These are phyloP conservation scores for Geotrupes spiniger DNA, from an alignment of 2,888 invertebrate genomes.

Conservation along the genomic window DNA sequence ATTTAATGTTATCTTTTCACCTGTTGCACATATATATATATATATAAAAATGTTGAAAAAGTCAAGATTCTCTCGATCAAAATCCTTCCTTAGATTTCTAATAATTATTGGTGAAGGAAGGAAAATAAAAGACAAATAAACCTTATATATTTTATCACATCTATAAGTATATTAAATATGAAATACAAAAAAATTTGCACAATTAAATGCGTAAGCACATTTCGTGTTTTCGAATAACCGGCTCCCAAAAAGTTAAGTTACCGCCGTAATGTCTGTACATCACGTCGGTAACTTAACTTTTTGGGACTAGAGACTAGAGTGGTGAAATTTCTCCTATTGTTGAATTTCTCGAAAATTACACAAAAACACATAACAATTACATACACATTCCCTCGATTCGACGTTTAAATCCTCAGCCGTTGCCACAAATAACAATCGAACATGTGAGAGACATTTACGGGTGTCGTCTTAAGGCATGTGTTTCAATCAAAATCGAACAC, in stretches of 20 bases:
- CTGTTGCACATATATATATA: no score
- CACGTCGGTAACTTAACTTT: no score
- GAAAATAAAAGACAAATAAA: neutral
- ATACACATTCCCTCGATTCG: neutral
- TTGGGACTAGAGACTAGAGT: constrained; percentile 4
- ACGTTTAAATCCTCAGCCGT: neutral
- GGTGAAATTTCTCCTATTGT: constrained; percentile 1
- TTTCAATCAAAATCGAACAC: constrained; percentile 8
- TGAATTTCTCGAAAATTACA: neutral
- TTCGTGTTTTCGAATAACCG: constrained; percentile 1
- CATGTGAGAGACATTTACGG: neutral
- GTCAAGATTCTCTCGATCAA: no score
- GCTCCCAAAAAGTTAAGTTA: neutral
- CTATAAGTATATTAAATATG: constrained; percentile 9
- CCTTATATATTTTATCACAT: constrained; percentile 17
- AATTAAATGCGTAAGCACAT: constrained; percentile 6
- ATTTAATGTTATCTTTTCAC: no score
- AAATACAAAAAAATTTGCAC: constrained; percentile 9
- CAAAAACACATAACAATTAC: constrained; percentile 1
- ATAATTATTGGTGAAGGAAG: no score
- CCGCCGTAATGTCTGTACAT: no score
- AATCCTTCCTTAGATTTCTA: no score
- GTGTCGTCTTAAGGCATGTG: constrained; percentile 17
- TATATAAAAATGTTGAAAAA: no score
- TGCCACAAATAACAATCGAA: neutral